Percentiles rank a stretch among this genome's conserved stretches.
These are phyloP conservation scores for Chaetodon trifasciatus DNA, from an alignment of 2,797 vertebrate species.

Conservation along the genomic window DNA sequence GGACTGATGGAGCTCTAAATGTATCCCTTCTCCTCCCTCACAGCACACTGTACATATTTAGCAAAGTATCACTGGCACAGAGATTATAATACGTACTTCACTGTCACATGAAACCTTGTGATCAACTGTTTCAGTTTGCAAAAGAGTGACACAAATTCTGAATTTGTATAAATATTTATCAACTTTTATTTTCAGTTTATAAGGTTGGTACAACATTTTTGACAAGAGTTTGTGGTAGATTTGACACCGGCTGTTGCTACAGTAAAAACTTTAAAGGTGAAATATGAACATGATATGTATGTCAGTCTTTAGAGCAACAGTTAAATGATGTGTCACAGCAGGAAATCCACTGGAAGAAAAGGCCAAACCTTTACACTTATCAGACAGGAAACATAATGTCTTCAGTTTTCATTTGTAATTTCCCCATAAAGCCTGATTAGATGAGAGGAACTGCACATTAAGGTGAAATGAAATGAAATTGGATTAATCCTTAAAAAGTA, in stretches of 20 bases:
- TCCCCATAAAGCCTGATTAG: constrained; percentile 28
- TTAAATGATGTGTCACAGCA: constrained; percentile 14
- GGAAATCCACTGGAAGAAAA: constrained; percentile 4
- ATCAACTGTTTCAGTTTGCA: background rate
- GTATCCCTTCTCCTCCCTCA: background rate
- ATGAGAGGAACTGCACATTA: constrained; percentile 24
- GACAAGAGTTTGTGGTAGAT: constrained; percentile 23
- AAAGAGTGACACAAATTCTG: background rate
- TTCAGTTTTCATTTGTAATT: constrained; percentile 21
- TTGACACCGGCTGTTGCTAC: constrained; percentile 10
- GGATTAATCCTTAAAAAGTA: constrained; percentile 4
- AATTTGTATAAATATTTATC: constrained; percentile 26
- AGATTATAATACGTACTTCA: background rate
- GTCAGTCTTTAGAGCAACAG: constrained; percentile 33
- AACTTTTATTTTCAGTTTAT: constrained; percentile 59
- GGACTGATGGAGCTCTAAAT: background rate
- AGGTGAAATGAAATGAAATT: constrained; percentile 1
- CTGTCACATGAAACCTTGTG: background rate
- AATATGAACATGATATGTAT: constrained; percentile 18
- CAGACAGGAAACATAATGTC: background rate
- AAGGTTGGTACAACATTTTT: constrained; percentile 54
- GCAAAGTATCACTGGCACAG: background rate
- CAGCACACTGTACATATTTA: no score
- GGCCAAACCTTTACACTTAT: background rate
- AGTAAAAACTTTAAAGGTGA: background rate